phyloP scores from a whole-genome alignment of 2,888 invertebrate species.

The Acanthoscelides obtectus region DNA sequence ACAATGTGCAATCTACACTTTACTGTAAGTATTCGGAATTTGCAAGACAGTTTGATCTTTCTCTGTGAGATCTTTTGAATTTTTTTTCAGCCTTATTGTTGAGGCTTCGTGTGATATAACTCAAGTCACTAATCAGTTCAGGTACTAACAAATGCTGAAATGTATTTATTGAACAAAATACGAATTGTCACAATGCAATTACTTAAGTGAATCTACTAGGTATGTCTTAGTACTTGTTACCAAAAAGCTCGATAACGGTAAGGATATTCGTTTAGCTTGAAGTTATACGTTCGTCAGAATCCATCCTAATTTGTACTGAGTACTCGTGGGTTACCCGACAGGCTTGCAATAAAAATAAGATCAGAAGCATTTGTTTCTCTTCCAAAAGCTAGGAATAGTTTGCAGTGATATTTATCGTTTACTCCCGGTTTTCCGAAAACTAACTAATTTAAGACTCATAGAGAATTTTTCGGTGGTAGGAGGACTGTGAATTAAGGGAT shows the following conservation, averaged over 20 bases:
- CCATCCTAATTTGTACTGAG: background rate
- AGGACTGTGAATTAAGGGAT: too few relatives aligned
- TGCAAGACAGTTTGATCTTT: slow-evolving; percentile 4
- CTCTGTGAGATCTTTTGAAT: slow-evolving; percentile 6
- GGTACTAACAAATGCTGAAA: background rate
- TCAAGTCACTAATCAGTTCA: background rate
- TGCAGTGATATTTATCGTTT: too few relatives aligned
- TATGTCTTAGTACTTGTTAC: background rate
- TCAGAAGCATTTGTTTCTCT: background rate
- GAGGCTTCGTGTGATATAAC: slow-evolving; percentile 3
- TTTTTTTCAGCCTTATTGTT: slow-evolving; percentile 1
- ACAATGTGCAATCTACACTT: slow-evolving; percentile 37
- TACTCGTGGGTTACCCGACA: background rate
- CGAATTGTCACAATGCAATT: background rate
- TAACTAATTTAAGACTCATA: too few relatives aligned
- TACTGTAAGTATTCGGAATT: background rate
- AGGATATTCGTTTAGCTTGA: background rate
- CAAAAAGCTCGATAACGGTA: background rate
- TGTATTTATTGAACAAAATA: background rate
- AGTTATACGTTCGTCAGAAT: background rate
- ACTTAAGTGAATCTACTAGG: background rate
- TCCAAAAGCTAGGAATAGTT: too few relatives aligned
- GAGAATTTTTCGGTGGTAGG: too few relatives aligned
- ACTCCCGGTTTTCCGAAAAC: too few relatives aligned
- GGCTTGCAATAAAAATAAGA: background rate